Evolutionary conservation across 2,888 invertebrate genomes (phyloP).

Genomic region (Oscheius sp.): DNA sequence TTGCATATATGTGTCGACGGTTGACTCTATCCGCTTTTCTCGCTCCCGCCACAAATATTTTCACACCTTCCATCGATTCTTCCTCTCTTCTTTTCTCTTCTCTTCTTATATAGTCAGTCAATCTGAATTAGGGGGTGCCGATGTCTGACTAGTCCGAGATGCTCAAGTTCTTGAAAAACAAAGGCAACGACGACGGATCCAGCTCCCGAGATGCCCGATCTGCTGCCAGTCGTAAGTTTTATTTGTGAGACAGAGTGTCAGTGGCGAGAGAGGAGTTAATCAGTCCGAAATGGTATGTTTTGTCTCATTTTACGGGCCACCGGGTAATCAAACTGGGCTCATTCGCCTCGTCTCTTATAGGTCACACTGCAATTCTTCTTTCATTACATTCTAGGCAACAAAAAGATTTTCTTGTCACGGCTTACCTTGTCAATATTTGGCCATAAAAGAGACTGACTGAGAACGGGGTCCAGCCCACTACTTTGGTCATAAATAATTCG

Average conservation of each 20-base stretch:
- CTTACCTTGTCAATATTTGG: no score
- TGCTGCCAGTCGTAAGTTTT: slow-evolving; percentile 35
- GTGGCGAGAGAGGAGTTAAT: not conserved
- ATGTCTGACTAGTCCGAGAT: slow-evolving; percentile 30
- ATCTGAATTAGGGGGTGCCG: not conserved
- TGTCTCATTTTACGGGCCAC: slow-evolving; percentile 10
- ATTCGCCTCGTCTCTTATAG: no score
- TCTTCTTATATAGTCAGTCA: no score
- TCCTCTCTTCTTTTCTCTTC: not conserved
- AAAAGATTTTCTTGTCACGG: no score
- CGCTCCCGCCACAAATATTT: slow-evolving; percentile 35
- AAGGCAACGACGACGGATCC: slow-evolving; percentile 38
- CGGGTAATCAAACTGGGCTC: slow-evolving; percentile 20
- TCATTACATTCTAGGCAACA: no score
- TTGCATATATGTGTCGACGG: slow-evolving; percentile 35
- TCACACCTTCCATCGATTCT: slow-evolving; percentile 31
- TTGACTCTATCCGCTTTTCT: slow-evolving; percentile 29
- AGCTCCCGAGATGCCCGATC: slow-evolving; percentile 32
- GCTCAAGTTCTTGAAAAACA: slow-evolving; percentile 37
- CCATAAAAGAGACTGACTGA: not conserved
- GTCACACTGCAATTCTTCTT: no score
- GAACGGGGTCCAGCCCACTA: slow-evolving; percentile 1
- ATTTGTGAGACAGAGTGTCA: not conserved
- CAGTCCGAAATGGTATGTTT: slow-evolving; percentile 2
- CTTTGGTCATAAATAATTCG: slow-evolving; percentile 6